Evolutionary conservation across 1,140 invertebrate genomes (phyloP).

Genomic region (Pantala flavescens): DNA sequence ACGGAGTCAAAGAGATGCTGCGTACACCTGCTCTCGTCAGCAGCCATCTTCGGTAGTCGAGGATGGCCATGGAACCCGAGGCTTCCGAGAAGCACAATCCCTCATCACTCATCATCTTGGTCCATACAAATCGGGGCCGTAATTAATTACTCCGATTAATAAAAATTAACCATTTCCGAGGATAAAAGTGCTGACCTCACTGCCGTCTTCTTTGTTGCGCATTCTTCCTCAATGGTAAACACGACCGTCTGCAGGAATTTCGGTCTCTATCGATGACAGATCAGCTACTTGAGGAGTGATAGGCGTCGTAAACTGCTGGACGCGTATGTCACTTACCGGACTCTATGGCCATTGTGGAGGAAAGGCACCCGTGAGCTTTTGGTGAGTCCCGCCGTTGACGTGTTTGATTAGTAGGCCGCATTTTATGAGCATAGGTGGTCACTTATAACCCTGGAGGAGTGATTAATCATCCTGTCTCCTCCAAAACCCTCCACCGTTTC

Average conservation of each 20-base stretch:
- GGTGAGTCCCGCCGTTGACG: not conserved
- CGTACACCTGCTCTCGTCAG: too few relatives aligned
- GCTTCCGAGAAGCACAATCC: too few relatives aligned
- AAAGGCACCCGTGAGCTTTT: not conserved
- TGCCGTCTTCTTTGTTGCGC: too few relatives aligned
- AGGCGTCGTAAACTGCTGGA: not conserved
- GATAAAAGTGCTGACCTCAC: too few relatives aligned
- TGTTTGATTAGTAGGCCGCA: not conserved
- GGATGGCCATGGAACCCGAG: too few relatives aligned
- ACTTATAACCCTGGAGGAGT: not conserved
- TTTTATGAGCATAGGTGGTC: conserved; percentile 5
- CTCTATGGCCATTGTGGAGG: not conserved
- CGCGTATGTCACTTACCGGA: not conserved
- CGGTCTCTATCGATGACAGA: not conserved
- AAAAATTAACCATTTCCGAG: too few relatives aligned
- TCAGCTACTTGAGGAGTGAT: conserved; percentile 5
- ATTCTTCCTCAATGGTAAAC: too few relatives aligned
- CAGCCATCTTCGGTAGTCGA: too few relatives aligned
- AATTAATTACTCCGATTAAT: too few relatives aligned
- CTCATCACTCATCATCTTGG: too few relatives aligned
- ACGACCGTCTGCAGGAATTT: not conserved
- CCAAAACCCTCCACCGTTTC: not conserved
- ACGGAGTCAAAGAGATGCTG: too few relatives aligned
- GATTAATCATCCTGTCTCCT: not conserved
- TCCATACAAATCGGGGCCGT: too few relatives aligned